A percentile compares a stretch with the other conserved stretches of the same genome.
Evolutionary conservation across 2,888 invertebrate species (phyloP).

Genomic region (Lacanobia oleracea): DNA sequence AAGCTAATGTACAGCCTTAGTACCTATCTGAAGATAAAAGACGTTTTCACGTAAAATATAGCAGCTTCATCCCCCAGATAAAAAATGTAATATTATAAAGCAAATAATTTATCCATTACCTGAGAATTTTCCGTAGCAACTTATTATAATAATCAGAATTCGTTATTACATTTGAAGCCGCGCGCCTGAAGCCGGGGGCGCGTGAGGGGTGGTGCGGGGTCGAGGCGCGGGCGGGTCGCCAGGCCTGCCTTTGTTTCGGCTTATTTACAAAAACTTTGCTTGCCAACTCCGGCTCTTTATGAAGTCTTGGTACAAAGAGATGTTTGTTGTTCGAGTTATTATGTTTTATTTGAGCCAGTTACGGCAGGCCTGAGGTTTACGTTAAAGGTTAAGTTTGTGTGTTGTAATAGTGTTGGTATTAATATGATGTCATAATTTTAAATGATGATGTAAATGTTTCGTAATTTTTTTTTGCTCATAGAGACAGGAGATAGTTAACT

Average conservation of each 20-base stretch:
- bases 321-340: conserved; percentile 44
- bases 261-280: conserved; percentile 60
- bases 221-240: neutral
- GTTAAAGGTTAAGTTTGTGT: conserved; percentile 4
- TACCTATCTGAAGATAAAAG: neutral
- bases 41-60: neutral
- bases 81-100: neutral
- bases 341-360: conserved; percentile 36
- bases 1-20: neutral
- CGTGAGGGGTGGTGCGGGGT: neutral
- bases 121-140: conserved; percentile 31
- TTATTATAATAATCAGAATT: conserved; percentile 49
- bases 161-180: conserved; percentile 31
- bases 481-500: neutral
- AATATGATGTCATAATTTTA: neutral
- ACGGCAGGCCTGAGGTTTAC: conserved; percentile 1
- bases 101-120: conserved; percentile 26
- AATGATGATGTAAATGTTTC: neutral
- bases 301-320: conserved; percentile 53
- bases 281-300: conserved; percentile 49
- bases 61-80: neutral
- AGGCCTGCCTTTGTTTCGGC: conserved; percentile 51
- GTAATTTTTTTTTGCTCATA: neutral
- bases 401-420: neutral
- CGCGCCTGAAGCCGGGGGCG: neutral